Evolutionary conservation across 2,113 vertebrate species (phyloP).

Genomic region (Promerops cafer): DNA sequence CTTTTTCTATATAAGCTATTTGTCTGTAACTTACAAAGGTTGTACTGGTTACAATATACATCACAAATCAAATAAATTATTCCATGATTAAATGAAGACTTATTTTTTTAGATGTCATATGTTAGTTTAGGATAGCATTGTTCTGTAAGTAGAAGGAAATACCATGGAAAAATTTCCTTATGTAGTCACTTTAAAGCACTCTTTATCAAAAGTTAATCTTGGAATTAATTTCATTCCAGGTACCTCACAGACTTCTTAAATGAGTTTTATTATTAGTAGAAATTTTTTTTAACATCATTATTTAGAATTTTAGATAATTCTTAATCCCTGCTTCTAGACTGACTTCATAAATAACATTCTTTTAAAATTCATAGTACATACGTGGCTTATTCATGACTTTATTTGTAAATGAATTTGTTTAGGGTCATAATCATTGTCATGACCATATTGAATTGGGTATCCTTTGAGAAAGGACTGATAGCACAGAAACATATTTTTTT

Average conservation of each 20-base stretch:
- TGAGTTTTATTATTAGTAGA: not conserved
- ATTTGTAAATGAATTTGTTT: not conserved
- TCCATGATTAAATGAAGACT: not conserved
- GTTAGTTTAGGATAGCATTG: not conserved
- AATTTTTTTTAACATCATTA: not conserved
- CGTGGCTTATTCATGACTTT: not conserved
- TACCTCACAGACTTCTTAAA: not conserved
- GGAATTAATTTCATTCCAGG: not conserved
- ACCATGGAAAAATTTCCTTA: not conserved
- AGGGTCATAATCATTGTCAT: not conserved
- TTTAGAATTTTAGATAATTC: not conserved
- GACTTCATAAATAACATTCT: not conserved
- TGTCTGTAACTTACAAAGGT: not conserved
- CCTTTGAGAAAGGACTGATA: not conserved
- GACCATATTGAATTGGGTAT: not conserved
- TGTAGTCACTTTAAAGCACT: not conserved
- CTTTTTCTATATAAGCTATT: not conserved
- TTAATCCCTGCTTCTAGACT: not conserved
- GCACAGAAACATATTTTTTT: not conserved
- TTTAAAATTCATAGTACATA: not conserved
- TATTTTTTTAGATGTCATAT: not conserved
- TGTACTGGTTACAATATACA: not conserved
- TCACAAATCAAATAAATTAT: not conserved
- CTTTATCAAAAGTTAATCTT: not conserved
- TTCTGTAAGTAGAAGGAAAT: not conserved